Conservation (phyloP, 1,140 invertebrate genomes). For the Macrotrachela quadricornifera region DNA sequence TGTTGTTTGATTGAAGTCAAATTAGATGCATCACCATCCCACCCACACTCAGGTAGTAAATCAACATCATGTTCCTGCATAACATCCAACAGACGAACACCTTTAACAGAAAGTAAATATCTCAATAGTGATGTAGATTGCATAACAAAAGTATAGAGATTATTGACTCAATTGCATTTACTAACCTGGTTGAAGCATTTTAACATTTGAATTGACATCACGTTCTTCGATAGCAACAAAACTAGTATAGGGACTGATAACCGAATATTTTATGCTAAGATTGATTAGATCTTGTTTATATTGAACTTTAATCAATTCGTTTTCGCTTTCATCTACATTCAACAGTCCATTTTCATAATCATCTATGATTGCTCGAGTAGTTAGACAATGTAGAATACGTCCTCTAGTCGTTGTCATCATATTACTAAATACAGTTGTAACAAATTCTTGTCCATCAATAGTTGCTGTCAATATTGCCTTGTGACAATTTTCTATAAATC, state of each 20-base stretch:
- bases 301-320: conserved; percentile 16
- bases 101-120: too few species aligned
- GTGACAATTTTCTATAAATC: conserved; percentile 25
- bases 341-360: conserved; percentile 27
- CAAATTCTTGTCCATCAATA: conserved; percentile 21
- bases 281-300: conserved; percentile 22
- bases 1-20: too few species aligned
- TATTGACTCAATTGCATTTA: too few species aligned
- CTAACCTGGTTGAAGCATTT: too few species aligned
- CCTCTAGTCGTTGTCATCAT: conserved; percentile 22
- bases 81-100: too few species aligned
- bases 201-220: conserved; percentile 13
- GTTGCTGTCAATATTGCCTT: conserved; percentile 23
- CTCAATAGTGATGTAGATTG: too few species aligned
- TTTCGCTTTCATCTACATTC: conserved; percentile 15
- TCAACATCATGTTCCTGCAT: too few species aligned
- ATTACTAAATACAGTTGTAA: conserved; percentile 24
- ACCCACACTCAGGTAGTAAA: too few species aligned
- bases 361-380: conserved; percentile 23
- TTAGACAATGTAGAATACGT: conserved; percentile 21
- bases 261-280: conserved; percentile 25
- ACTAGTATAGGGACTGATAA: conserved; percentile 27
- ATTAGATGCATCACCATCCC: too few species aligned
- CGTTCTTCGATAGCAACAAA: conserved; percentile 29
- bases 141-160: too few species aligned